phyloP scores from a whole-genome alignment of 2,888 invertebrate genomes.

The Drosophila atroscutellata region DNA sequence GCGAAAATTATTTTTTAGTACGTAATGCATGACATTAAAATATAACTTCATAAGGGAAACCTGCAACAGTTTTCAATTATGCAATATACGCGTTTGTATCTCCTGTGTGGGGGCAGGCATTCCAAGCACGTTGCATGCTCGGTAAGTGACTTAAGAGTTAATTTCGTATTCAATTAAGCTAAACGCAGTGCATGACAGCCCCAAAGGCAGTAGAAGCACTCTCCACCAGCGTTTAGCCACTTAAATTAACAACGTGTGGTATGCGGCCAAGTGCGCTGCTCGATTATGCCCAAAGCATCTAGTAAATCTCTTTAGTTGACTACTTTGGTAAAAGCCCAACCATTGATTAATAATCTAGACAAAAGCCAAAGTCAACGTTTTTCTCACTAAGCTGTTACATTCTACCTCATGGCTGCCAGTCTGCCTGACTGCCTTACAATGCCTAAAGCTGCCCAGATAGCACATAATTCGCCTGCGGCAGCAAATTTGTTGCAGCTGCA shows the following conservation, averaged over 20 bases:
- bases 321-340: slow-evolving; percentile 16
- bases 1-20: slow-evolving; percentile 43
- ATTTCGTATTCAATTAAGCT: slow-evolving; percentile 66
- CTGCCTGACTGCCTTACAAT: slow-evolving; percentile 10
- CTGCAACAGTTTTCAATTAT: slow-evolving; percentile 42
- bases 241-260: slow-evolving; percentile 28
- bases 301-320: slow-evolving; percentile 30
- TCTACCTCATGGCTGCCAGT: not conserved
- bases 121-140: slow-evolving; percentile 14
- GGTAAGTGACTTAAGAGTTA: slow-evolving; percentile 55
- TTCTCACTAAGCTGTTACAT: not conserved
- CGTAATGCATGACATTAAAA: slow-evolving; percentile 22
- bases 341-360: slow-evolving; percentile 58
- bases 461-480: slow-evolving; percentile 68
- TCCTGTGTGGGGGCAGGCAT: slow-evolving; percentile 14
- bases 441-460: slow-evolving; percentile 54
- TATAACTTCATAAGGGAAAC: slow-evolving; percentile 38
- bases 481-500: slow-evolving; percentile 66
- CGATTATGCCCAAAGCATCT: slow-evolving; percentile 21
- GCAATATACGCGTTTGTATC: slow-evolving; percentile 5
- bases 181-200: slow-evolving; percentile 15
- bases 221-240: slow-evolving; percentile 13
- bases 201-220: not conserved
- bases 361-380: slow-evolving; percentile 35
- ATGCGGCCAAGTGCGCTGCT: slow-evolving; percentile 16